These are phyloP conservation scores for Trachymyrmex septentrionalis DNA, from an alignment of 1,140 invertebrate genomes.

Conservation along the genomic window DNA sequence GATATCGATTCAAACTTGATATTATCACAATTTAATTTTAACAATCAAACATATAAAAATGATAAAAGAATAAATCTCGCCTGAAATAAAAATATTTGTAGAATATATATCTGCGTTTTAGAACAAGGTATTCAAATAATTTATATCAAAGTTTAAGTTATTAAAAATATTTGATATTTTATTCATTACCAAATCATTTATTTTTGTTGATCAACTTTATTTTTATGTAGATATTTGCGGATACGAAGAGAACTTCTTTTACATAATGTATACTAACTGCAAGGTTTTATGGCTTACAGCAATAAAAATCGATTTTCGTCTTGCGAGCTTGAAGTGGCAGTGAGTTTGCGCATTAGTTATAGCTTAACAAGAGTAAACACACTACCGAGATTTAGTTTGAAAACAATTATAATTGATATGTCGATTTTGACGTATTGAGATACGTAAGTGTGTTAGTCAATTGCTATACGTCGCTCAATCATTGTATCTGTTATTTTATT, in stretches of 20 bases:
- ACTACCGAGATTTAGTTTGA: slow-evolving; percentile 29
- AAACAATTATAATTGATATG: slow-evolving; percentile 56
- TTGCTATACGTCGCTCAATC: slow-evolving; percentile 16
- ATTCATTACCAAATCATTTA: background rate
- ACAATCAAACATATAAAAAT: background rate
- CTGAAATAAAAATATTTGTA: background rate
- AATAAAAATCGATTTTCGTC: slow-evolving; percentile 4
- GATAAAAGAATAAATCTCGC: background rate
- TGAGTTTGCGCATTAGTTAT: slow-evolving; percentile 37
- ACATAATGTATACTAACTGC: background rate
- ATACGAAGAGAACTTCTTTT: background rate
- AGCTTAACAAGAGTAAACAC: slow-evolving; percentile 15
- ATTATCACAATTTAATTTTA: slow-evolving; percentile 11
- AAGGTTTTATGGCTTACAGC: background rate
- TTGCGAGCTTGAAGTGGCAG: background rate
- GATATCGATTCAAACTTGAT: too few relatives aligned
- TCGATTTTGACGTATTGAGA: slow-evolving; percentile 50
- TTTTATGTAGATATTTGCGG: background rate
- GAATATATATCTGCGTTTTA: background rate
- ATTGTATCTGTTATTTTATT: slow-evolving; percentile 42
- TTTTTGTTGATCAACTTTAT: background rate
- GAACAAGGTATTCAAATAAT: background rate
- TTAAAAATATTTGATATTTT: background rate
- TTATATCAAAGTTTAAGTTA: background rate
- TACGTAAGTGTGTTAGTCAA: slow-evolving; percentile 3